Conservation (phyloP, 2,888 invertebrate genomes). For the Frankliniella fusca region DNA sequence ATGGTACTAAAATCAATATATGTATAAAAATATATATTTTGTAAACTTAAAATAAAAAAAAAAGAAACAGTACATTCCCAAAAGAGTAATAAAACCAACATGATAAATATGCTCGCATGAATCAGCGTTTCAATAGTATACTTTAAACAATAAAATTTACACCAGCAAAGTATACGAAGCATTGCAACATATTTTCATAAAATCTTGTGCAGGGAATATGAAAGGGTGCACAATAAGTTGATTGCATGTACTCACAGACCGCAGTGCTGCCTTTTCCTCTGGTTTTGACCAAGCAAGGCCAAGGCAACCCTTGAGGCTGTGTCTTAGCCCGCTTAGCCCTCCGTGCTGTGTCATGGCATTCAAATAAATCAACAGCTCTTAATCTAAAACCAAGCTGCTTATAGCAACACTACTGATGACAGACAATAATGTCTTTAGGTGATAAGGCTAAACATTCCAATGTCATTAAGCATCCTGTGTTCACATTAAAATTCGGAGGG, state of each 20-base stretch:
- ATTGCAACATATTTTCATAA: background rate
- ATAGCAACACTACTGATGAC: slow-evolving; percentile 6
- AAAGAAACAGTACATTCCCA: background rate
- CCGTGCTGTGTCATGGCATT: slow-evolving; percentile 25
- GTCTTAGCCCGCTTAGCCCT: background rate
- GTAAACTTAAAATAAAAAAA: background rate
- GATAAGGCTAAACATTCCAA: slow-evolving; percentile 8
- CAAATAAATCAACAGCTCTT: slow-evolving; percentile 20
- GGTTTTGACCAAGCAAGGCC: slow-evolving; percentile 25
- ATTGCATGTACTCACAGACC: slow-evolving; percentile 19
- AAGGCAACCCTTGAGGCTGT: slow-evolving; percentile 17
- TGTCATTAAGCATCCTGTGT: background rate
- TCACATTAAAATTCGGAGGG: background rate
- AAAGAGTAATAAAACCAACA: background rate
- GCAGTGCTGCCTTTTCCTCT: slow-evolving; percentile 12
- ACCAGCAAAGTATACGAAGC: slow-evolving; percentile 16
- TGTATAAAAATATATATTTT: background rate
- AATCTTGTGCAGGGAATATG: slow-evolving; percentile 8
- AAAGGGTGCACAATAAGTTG: slow-evolving; percentile 13
- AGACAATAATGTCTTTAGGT: background rate
- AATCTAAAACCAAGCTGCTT: slow-evolving; percentile 17
- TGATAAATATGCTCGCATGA: too few species aligned
- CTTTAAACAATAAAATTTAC: background rate
- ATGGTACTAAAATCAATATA: background rate
- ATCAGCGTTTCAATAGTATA: slow-evolving; percentile 7